Evolutionary conservation across 2,113 vertebrate species (phyloP), one percentile per base, ranked within the genome.

Genomic region (Cinclus cinclus): DNA sequence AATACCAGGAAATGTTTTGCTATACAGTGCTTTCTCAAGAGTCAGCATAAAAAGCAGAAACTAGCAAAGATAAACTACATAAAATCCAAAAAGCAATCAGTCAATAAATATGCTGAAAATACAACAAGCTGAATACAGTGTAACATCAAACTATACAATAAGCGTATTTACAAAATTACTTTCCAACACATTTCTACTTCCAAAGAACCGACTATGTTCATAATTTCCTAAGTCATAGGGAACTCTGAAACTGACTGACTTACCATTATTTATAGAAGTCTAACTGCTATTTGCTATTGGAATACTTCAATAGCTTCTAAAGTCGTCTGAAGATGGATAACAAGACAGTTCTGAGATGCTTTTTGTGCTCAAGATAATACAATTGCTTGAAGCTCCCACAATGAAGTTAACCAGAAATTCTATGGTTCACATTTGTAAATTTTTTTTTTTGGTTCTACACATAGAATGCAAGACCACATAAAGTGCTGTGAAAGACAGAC

Each of bases 361-460:
- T 58, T 65, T 56, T 56, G 20, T 71, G 28, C 12, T 78, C 27
- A 27, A 17, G 14, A 55, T 25, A 83, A 80, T 21, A n/a, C 9
- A 87, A 81, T 10, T 30, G 33, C 35, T 78, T 87, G 33, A 77
- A 78, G 13, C 7, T 82, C 20, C n/a, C 41, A 62, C 7, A 76
- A 73, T 0, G 1, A 15, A 12, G 78, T 30, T 77, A 17, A 56
- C 7, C 30, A 75, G 30, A 64, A 89, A 94, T 65, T 60, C 28
- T 46, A 24, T 15, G 31, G 55, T 75, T 75, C 37, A 9, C 5
- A 10, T 2, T 47, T 0, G 1, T 10, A 55, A 13, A 44, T 33
- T 1, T 0, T 4, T 22, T 53, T 69, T 46, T 20, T 10, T 19
- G 11, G 14, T 46, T 92, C 27, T 47, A 80, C 30, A 76, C 17